Evolutionary conservation across 2,888 invertebrate genomes (phyloP).

Genomic region (Tipula vernalis): DNA sequence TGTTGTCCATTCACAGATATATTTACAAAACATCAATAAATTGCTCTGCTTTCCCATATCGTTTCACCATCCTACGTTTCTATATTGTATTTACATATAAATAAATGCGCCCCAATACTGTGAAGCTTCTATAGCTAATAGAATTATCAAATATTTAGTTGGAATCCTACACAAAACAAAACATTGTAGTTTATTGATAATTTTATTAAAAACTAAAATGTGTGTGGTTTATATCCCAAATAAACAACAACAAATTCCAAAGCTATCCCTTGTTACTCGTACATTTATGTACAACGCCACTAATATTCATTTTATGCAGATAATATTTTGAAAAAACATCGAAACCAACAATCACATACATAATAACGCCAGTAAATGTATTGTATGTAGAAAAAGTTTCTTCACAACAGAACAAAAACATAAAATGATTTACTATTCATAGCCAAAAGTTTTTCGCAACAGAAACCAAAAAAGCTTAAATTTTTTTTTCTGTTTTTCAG

Average conservation of each 20-base stretch:
- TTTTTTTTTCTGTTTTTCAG: background rate
- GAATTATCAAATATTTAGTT: background rate
- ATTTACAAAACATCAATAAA: background rate
- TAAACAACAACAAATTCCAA: background rate
- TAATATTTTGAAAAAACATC: background rate
- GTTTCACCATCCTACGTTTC: background rate
- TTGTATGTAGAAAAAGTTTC: background rate
- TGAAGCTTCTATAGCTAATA: background rate
- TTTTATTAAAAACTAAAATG: background rate
- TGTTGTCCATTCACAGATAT: background rate
- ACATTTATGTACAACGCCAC: background rate
- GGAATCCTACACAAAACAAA: background rate
- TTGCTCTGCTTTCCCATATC: background rate
- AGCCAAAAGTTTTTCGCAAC: background rate
- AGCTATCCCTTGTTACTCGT: background rate
- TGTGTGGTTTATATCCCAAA: background rate
- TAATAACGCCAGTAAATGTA: background rate
- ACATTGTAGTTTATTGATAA: background rate
- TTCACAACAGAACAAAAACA: background rate
- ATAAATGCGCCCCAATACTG: background rate
- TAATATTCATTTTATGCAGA: background rate
- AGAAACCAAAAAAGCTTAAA: background rate
- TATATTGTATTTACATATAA: background rate
- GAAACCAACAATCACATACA: background rate
- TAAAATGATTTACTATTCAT: background rate